Evolutionary conservation across 2,888 invertebrate genomes (phyloP), one percentile per base, ranked within the genome.

Genomic region (Leptopilina myrica): DNA sequence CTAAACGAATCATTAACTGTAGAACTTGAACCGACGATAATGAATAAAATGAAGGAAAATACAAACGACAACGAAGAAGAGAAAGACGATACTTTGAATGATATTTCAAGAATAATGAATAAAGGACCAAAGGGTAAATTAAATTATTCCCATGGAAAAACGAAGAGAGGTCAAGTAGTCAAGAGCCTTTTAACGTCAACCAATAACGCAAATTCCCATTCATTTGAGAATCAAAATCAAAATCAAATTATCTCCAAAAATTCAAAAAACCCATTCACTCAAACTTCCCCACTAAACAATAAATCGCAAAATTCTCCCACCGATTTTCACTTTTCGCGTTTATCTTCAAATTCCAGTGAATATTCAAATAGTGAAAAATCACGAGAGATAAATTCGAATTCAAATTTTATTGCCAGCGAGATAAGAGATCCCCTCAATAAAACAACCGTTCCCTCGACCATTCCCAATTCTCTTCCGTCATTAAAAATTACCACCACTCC

Each of bases 401-500:
- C 0, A 53, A 56, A 73, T 9, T 73, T 73, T 40, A 73, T 53
- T 40, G 56, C 53, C 40, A 56, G 33, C 14, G n/a, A 73, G 33
- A 56, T 73, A 59, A 56, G 73, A 59, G 56, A 73, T 33, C 5
- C 73, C 56, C 15, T 73, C 8, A 15, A 73, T 11, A 9, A 59
- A 46, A 43, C 46, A 73, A 33, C 5, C 33, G n/a, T 26, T 15
- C 73, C 15, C 2, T 6, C n/a, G n/a, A 33, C 56, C n/a, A 73
- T 53, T 33, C 53, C 14, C 33, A 9, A 20, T 26, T 53, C 33
- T 6, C 3, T 4, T 33, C 33, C 64, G 14, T 12, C 26, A 40
- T 9, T 14, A 5, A 33, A 20, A 12, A 64, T 40, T 40, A 64
- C 33, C 33, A 64, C 12, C 12, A 64, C 5, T 11, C 53, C 33